phyloP scores from a whole-genome alignment of 2,888 invertebrate species.

The Caenorhabditis sulstoni region DNA sequence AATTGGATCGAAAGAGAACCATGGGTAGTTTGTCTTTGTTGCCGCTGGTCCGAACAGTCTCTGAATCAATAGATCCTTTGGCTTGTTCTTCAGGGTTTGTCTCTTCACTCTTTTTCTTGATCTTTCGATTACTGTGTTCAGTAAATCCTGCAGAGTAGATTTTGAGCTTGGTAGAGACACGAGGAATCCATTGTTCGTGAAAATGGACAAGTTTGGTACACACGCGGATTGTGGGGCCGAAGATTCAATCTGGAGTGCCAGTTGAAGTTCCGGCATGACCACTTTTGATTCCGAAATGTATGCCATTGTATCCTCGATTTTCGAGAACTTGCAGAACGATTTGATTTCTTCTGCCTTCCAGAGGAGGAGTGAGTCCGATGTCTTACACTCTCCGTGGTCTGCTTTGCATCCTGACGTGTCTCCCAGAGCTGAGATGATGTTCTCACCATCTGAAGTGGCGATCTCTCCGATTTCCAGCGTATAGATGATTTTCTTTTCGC shows the following conservation, averaged over 20 bases:
- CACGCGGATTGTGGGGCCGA: not conserved
- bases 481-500: not conserved
- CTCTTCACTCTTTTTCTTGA: slow-evolving; percentile 3
- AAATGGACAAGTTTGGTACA: not conserved
- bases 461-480: slow-evolving; percentile 5
- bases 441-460: slow-evolving; percentile 16
- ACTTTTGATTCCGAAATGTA: slow-evolving; percentile 14
- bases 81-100: not conserved
- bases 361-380: not conserved
- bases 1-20: slow-evolving; percentile 15
- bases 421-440: slow-evolving; percentile 4
- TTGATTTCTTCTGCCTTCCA: slow-evolving; percentile 3
- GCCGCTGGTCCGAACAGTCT: slow-evolving; percentile 14
- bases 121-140: not conserved
- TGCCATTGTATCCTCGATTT: not conserved
- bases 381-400: slow-evolving; percentile 1
- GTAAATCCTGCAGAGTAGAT: not conserved
- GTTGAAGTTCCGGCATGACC: not conserved
- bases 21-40: not conserved
- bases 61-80: not conserved
- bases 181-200: slow-evolving; percentile 18
- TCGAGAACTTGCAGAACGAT: slow-evolving; percentile 20
- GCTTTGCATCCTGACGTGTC: slow-evolving; percentile 20
- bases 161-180: not conserved
- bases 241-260: not conserved